Conservation (phyloP, 2,113 vertebrate species). For the Ptychochromis oligacanthus region DNA sequence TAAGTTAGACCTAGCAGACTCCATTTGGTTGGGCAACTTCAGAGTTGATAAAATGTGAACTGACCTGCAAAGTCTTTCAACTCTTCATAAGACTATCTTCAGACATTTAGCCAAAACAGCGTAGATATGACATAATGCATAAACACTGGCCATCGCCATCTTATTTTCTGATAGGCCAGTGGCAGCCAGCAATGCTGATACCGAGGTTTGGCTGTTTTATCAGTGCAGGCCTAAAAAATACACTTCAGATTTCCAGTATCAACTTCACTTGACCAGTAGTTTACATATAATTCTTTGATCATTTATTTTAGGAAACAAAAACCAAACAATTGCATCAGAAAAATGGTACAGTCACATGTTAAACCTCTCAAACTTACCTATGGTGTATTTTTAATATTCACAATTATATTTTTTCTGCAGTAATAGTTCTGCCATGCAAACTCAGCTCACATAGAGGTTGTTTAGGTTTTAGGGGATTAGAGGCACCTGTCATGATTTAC, state of each 20-base stretch:
- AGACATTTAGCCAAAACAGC: background rate
- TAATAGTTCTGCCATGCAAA: background rate
- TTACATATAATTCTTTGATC: background rate
- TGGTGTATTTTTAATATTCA: background rate
- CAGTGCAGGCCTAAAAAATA: no score
- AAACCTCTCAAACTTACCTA: background rate
- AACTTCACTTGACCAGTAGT: background rate
- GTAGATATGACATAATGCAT: no score
- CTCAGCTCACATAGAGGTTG: background rate
- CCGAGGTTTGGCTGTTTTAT: no score
- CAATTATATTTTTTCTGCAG: background rate
- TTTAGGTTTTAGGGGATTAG: slow-evolving; percentile 1
- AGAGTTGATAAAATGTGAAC: background rate
- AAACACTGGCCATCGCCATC: no score
- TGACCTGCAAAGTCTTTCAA: background rate
- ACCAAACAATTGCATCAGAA: background rate
- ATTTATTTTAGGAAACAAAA: background rate
- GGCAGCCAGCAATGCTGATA: no score
- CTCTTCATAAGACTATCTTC: background rate
- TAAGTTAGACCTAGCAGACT: background rate
- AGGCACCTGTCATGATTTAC: slow-evolving; percentile 3
- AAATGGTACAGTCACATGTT: background rate
- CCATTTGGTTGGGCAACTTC: background rate
- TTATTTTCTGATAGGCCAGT: no score
- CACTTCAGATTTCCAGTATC: no score